phyloP scores from a whole-genome alignment of 53 echinoderm and acorn worm species.

The Arbacia lixula region DNA sequence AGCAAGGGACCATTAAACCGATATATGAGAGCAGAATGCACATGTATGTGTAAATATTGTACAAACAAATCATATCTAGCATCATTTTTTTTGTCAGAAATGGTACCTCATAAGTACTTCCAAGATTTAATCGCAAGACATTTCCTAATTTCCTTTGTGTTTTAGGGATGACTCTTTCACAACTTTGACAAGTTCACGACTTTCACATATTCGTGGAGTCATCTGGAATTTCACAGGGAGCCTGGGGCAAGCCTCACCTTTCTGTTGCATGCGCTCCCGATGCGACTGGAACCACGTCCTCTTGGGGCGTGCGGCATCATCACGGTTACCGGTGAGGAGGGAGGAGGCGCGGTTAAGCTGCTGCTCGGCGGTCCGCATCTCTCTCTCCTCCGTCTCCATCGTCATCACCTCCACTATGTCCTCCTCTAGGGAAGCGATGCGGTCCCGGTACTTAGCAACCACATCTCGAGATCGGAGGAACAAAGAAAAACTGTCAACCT shows the following conservation, averaged over 20 bases:
- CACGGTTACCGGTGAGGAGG: conserved; percentile 74
- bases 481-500: too few species aligned
- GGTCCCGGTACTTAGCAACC: conserved; percentile 87
- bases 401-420: conserved; percentile 81
- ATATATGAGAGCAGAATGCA: too few species aligned
- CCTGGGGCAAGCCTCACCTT: conserved; percentile 36
- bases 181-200: too few species aligned
- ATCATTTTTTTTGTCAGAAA: too few species aligned
- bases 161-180: too few species aligned
- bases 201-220: not conserved
- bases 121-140: too few species aligned
- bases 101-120: too few species aligned
- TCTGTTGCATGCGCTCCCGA: conserved; percentile 73
- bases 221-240: not conserved
- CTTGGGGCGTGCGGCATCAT: conserved; percentile 78
- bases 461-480: conserved; percentile 58
- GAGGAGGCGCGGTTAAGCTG: conserved; percentile 83
- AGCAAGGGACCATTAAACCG: too few species aligned
- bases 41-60: too few species aligned
- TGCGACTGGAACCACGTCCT: conserved; percentile 94
- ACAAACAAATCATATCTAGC: too few species aligned
- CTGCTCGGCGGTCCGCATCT: conserved; percentile 77
- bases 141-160: too few species aligned
- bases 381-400: conserved; percentile 91
- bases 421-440: conserved; percentile 85